Conservation (phyloP, 1,140 invertebrate genomes). For the Panonychus citri region DNA sequence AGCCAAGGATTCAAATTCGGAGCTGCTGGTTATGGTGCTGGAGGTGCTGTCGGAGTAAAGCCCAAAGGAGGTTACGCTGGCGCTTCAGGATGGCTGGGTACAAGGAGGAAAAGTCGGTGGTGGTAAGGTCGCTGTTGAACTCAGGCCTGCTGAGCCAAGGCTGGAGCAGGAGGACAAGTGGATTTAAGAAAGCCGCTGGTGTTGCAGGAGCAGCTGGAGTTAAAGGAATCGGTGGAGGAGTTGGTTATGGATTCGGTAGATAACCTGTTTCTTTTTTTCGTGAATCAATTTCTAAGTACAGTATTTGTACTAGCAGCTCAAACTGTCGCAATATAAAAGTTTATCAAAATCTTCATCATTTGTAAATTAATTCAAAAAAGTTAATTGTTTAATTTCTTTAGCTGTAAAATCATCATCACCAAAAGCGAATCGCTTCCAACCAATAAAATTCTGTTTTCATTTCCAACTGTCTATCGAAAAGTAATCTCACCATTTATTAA, state of each 20-base stretch:
- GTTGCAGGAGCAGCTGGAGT: neutral
- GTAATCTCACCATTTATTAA: too few relatives aligned
- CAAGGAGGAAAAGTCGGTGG: neutral
- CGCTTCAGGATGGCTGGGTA: neutral
- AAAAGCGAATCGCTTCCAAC: too few relatives aligned
- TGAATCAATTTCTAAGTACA: too few relatives aligned
- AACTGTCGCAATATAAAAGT: too few relatives aligned
- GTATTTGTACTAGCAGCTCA: too few relatives aligned
- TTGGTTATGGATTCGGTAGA: neutral
- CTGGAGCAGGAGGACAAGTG: neutral
- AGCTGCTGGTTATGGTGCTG: neutral
- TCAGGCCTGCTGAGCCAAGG: neutral
- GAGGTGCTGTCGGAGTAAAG: conserved; percentile 2
- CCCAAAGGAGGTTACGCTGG: conserved; percentile 1
- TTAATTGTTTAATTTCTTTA: too few relatives aligned
- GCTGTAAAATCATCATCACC: too few relatives aligned
- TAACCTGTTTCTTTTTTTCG: too few relatives aligned
- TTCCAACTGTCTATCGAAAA: too few relatives aligned
- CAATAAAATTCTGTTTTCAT: too few relatives aligned
- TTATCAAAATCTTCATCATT: too few relatives aligned
- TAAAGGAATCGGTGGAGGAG: neutral
- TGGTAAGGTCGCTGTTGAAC: neutral
- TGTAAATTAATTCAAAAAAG: too few relatives aligned
- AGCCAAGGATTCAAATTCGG: conserved; percentile 7
- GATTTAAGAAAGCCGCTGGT: neutral